Conservation (phyloP, 2,888 invertebrate species). For the Barypeithes pellucidus region DNA sequence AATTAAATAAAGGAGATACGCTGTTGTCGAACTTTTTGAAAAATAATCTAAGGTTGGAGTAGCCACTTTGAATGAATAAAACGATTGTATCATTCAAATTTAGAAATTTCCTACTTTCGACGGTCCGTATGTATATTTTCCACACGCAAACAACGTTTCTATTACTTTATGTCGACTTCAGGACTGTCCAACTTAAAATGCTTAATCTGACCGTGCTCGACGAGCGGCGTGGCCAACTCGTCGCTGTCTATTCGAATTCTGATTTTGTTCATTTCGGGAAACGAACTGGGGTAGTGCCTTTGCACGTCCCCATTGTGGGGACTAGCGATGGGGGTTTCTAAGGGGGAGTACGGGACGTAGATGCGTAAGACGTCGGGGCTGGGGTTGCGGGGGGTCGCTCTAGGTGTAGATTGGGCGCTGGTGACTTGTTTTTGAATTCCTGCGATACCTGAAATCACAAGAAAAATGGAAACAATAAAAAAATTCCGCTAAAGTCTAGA, state of each 20-base stretch:
- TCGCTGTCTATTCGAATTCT: slow-evolving; percentile 82
- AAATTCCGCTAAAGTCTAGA: neutral
- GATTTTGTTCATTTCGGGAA: slow-evolving; percentile 80
- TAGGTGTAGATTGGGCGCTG: slow-evolving; percentile 77
- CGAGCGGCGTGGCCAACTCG: slow-evolving; percentile 78
- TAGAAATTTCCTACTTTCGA: too few relatives aligned
- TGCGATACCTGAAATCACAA: slow-evolving; percentile 22
- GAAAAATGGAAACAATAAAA: neutral
- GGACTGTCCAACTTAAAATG: slow-evolving; percentile 68
- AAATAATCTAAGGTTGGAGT: too few relatives aligned
- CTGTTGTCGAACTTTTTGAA: too few relatives aligned
- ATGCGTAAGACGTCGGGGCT: slow-evolving; percentile 84
- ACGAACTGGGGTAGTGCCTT: slow-evolving; percentile 69
- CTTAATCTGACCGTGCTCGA: slow-evolving; percentile 75
- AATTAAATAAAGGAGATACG: too few relatives aligned
- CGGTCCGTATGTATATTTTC: too few relatives aligned
- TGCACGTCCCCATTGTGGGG: slow-evolving; percentile 70
- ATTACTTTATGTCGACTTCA: slow-evolving; percentile 24
- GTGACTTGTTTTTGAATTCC: slow-evolving; percentile 68
- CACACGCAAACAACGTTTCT: neutral
- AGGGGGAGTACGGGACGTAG: slow-evolving; percentile 82
- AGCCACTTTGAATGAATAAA: too few relatives aligned
- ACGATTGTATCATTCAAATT: too few relatives aligned
- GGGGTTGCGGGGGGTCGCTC: slow-evolving; percentile 79
- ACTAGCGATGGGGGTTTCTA: slow-evolving; percentile 72